A percentile compares a stretch with the other conserved stretches of the same genome.
phyloP scores from a whole-genome alignment of 2,113 vertebrate species.

The Okapia johnstoni region DNA sequence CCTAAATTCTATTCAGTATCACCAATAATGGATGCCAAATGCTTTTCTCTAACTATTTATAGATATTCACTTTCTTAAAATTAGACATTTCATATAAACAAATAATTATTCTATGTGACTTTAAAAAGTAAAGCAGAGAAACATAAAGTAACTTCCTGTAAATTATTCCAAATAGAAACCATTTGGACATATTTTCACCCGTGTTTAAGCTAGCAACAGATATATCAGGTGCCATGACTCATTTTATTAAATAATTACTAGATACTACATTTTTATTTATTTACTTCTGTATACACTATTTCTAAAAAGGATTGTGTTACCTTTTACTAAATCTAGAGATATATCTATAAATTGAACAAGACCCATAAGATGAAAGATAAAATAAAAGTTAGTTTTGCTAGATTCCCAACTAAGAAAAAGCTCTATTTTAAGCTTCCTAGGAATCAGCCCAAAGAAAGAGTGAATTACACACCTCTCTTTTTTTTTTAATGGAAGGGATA shows the following conservation, averaged over 20 bases:
- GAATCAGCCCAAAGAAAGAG: not conserved
- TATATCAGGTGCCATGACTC: not conserved
- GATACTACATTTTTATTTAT: not conserved
- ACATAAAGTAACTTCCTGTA: not conserved
- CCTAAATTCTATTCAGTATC: not conserved
- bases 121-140: not conserved
- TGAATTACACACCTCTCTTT: not conserved
- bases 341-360: not conserved
- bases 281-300: not conserved
- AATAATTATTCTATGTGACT: not conserved
- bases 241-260: not conserved
- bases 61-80: not conserved
- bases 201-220: not conserved
- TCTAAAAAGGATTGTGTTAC: not conserved
- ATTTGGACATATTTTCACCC: not conserved
- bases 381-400: not conserved
- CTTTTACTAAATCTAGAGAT: not conserved
- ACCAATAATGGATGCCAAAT: not conserved
- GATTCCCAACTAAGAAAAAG: not conserved
- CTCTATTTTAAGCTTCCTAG: not conserved
- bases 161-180: not conserved
- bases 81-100: not conserved
- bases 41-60: not conserved
- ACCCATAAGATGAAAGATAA: not conserved
- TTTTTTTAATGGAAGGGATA: not conserved